Base-by-base conservation (phyloP, 2,113 vertebrate genomes). In the Zeus faber region DNA sequence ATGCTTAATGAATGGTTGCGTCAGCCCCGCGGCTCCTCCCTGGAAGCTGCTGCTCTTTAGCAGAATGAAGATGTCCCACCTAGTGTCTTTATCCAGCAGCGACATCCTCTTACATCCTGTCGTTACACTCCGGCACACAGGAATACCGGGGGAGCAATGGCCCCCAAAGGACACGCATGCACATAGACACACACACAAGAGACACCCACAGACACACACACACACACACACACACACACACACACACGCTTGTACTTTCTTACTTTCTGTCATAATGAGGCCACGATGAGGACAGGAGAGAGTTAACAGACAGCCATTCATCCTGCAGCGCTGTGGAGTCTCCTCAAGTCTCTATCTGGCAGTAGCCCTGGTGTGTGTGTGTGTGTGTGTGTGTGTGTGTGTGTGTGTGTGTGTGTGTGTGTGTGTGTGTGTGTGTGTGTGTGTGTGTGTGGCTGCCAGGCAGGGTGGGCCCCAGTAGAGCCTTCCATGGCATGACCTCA, bases 241-340 rank as follows among this genome's bases (percentile, higher is more conserved):
- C 16, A 4, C 45, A 58, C 39, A 44, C n/a, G 39, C 3, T 65
- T 25, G 22, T 24, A 56, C 62, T 69, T 53, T 71, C 60, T 70
- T 61, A 59, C 77, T 35, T 50, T 49, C 53, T 20, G 1, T 67
- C 54, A 77, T 82, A 71, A 79, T 75, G 67, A 81, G 76, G 74
- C 69, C 62, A 72, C 18, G 61, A 74, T 54, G 76, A 80, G 65
- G 66, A 49, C 51, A 66, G 55, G 45, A 61, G 54, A 62, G 60
- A 72, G 70, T 79, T 79, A 74, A 83, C 70, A 79, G 66, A 72
- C 67, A 76, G 23, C 48, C 59, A 71, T 80, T 83, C 73, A 78
- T 62, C 54, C 50, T 41, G 37, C 54, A 65, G 40, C 72, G 70
- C 61, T 25, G 6, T 2, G 17, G 72, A 68, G 66, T 66, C 76